These are phyloP conservation scores for Euphonia xanthogaster DNA, from an alignment of 2,797 vertebrate genomes.

Conservation along the genomic window DNA sequence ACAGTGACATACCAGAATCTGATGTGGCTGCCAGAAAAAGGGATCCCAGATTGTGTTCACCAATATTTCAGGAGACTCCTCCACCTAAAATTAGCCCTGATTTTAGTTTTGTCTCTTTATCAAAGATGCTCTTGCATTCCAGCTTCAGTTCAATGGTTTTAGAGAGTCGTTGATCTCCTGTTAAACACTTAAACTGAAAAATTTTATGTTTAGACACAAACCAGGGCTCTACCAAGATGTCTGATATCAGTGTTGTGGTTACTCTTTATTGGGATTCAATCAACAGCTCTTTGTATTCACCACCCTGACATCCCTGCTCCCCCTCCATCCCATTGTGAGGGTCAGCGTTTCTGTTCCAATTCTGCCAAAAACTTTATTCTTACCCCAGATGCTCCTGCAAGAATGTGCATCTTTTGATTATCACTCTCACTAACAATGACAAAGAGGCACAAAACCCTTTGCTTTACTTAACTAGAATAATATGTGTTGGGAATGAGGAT, in stretches of 20 bases:
- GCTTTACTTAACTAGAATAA: neutral
- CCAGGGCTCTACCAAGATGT: neutral
- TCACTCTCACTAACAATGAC: neutral
- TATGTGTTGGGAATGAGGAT: neutral
- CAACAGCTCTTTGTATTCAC: neutral
- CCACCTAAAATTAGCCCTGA: neutral
- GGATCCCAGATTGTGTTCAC: neutral
- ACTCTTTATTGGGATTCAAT: neutral
- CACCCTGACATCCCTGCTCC: rapidly evolving
- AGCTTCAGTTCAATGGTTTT: neutral
- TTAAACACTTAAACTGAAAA: neutral
- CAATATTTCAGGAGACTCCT: neutral
- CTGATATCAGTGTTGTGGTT: neutral
- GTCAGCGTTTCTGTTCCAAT: neutral
- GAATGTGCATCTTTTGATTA: neutral
- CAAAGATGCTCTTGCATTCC: neutral
- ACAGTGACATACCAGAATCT: neutral
- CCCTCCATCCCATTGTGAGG: rapidly evolving
- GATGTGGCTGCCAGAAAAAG: neutral
- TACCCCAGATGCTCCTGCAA: neutral
- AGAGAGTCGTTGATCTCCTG: neutral
- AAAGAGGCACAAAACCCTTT: neutral
- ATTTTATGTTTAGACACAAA: neutral
- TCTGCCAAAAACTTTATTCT: neutral
- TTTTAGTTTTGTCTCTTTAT: neutral